Base-by-base conservation (phyloP, 2,113 vertebrate species). In the Chionodraco myersi region DNA sequence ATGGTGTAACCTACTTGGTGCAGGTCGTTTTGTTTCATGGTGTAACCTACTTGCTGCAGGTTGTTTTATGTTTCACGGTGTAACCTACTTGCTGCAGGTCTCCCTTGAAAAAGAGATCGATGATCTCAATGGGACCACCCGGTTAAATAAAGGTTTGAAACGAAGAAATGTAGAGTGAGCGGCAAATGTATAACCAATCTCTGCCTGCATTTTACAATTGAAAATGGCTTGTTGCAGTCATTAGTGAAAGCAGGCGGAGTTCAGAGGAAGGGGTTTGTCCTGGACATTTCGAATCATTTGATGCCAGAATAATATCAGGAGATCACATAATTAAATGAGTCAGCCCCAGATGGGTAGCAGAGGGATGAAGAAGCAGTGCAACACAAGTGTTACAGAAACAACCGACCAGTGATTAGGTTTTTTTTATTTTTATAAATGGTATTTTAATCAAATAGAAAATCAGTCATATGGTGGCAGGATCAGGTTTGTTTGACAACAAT, bases 401-500 rank as follows among this genome's bases (percentile, higher is more conserved):
- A 80, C 2, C 34, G n/a, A 48, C 14, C 41, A 69, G 2, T n/a
- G 5, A 58, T 18, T 44, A 6, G 3, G 26, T 30, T 30, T 3
- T 47, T 61, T 79, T 12, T 11, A 44, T 30, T 30, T 41, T 41
- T 6, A 7, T 57, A 69, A 52, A 18, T 41, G 5, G 77, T 36
- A 30, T 41, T 56, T 79, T n/a, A 73, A 11, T 52, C 21, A 12
- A 58, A 0, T 65, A 34, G 0, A 68, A 14, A 57, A 58, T 59
- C 49, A 4, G 26, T 13, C 26, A 11, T 56, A 10, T 58, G 8
- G n/a, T 51, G 21, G 1, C 12, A 18, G 3, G 41, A 10, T 79
- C 45, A 62, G 21, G 63, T 48, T 48, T 68, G 18, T 12, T 58
- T 54, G 75, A 67, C 54, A 88, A 53, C 66, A 82, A 66, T 26